Percentiles rank a stretch among this genome's conserved stretches.
These are phyloP conservation scores for Mus caroli DNA, from an alignment of 2,797 vertebrate species.

Conservation along the genomic window DNA sequence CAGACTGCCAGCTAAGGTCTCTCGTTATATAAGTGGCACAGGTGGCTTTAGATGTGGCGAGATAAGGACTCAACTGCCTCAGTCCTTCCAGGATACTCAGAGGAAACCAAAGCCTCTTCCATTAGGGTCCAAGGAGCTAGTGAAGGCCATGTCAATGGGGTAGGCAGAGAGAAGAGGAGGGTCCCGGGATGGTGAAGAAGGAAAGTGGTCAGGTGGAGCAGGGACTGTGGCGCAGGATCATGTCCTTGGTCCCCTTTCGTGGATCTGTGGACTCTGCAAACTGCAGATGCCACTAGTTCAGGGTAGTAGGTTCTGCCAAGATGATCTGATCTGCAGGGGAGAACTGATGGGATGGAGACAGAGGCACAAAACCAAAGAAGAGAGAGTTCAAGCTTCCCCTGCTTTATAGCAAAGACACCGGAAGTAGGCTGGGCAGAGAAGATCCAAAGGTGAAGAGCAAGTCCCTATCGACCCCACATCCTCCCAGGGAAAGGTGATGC, in stretches of 20 bases:
- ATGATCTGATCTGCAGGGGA: neutral
- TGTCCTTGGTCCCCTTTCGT: neutral
- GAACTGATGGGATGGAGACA: neutral
- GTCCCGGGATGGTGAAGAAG: neutral
- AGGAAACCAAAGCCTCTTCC: constrained; percentile 57
- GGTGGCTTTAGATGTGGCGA: neutral
- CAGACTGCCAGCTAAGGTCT: neutral
- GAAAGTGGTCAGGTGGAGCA: neutral
- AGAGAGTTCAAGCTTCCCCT: neutral
- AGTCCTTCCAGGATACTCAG: neutral
- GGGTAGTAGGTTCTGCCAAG: neutral
- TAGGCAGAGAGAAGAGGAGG: neutral
- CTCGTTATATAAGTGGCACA: neutral
- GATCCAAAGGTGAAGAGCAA: neutral
- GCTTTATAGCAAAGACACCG: neutral
- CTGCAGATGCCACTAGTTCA: neutral
- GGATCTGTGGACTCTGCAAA: constrained; percentile 8
- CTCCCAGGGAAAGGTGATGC: neutral
- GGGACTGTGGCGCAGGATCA: neutral
- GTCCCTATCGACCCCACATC: no score
- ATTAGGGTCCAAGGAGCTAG: neutral
- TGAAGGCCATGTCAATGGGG: neutral
- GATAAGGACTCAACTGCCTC: neutral
- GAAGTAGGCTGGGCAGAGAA: neutral
- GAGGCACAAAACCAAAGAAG: neutral